phyloP scores from a whole-genome alignment of 1,140 invertebrate species.

The Reticulitermes speratus region DNA sequence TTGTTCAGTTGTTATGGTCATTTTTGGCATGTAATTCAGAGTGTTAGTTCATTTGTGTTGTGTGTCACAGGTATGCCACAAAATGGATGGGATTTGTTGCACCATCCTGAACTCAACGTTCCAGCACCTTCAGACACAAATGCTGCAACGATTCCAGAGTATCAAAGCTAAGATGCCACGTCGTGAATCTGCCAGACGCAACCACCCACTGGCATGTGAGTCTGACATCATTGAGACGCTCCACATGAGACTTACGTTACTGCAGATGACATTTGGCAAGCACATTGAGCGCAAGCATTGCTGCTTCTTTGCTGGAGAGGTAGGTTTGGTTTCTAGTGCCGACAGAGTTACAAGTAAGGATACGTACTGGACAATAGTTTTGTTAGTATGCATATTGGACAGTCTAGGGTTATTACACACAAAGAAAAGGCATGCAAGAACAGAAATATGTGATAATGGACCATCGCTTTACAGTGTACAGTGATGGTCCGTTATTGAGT shows the following conservation, averaged over 20 bases:
- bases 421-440: background rate
- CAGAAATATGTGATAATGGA: background rate
- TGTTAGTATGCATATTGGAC: too few species aligned
- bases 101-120: slow-evolving; percentile 78
- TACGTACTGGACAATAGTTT: too few species aligned
- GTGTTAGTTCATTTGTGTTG: too few species aligned
- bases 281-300: slow-evolving; percentile 87
- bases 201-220: slow-evolving; percentile 81
- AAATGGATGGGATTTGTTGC: slow-evolving; percentile 75
- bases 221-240: slow-evolving; percentile 87
- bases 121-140: slow-evolving; percentile 74
- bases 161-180: slow-evolving; percentile 89
- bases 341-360: background rate
- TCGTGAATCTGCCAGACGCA: slow-evolving; percentile 77
- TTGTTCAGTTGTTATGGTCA: too few species aligned
- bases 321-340: slow-evolving; percentile 48
- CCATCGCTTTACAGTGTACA: background rate
- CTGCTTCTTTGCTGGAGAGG: slow-evolving; percentile 87
- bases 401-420: background rate
- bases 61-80: slow-evolving; percentile 66
- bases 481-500: background rate
- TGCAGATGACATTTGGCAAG: slow-evolving; percentile 90
- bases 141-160: slow-evolving; percentile 75
- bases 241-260: slow-evolving; percentile 79
- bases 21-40: too few species aligned